phyloP scores from a whole-genome alignment of 1,140 invertebrate species.

The Atta cephalotes region DNA sequence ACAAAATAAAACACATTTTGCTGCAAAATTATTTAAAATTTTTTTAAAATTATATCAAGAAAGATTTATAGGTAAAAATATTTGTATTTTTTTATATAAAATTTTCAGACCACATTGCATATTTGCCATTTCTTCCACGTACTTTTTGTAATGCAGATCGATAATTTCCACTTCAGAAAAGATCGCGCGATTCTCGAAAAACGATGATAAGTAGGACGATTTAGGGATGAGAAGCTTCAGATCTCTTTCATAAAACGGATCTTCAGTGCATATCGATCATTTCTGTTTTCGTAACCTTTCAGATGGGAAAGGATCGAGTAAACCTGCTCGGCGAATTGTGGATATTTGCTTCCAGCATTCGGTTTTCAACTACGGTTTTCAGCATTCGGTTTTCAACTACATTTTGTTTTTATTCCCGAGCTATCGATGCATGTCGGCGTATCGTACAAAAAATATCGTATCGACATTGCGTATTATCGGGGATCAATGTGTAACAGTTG shows the following conservation, averaged over 20 bases:
- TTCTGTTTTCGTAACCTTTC: constrained; percentile 34
- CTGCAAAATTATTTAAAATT: too few relatives aligned
- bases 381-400: constrained; percentile 53
- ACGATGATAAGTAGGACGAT: constrained; percentile 40
- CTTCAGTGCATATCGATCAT: constrained; percentile 41
- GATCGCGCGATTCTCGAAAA: constrained; percentile 37
- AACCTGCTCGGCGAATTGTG: constrained; percentile 45
- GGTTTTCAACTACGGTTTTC: constrained; percentile 54
- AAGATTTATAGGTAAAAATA: too few relatives aligned
- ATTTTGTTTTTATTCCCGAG: constrained; percentile 51
- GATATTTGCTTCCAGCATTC: constrained; percentile 49
- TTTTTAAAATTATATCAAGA: too few relatives aligned
- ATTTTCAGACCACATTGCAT: too few relatives aligned
- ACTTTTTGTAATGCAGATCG: constrained; percentile 15
- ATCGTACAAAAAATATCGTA: constrained; percentile 49
- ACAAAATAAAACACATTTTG: too few relatives aligned
- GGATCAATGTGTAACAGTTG: constrained; percentile 44
- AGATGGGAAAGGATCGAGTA: constrained; percentile 11
- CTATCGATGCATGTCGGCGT: background rate
- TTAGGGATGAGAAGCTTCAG: constrained; percentile 10
- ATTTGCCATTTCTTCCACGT: background rate
- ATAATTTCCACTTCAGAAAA: constrained; percentile 34
- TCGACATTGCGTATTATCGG: constrained; percentile 52
- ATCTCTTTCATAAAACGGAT: constrained; percentile 28
- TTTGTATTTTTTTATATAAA: too few relatives aligned